Evolutionary conservation across 2,797 vertebrate genomes (phyloP).

Genomic region (Mastacembelus armatus): DNA sequence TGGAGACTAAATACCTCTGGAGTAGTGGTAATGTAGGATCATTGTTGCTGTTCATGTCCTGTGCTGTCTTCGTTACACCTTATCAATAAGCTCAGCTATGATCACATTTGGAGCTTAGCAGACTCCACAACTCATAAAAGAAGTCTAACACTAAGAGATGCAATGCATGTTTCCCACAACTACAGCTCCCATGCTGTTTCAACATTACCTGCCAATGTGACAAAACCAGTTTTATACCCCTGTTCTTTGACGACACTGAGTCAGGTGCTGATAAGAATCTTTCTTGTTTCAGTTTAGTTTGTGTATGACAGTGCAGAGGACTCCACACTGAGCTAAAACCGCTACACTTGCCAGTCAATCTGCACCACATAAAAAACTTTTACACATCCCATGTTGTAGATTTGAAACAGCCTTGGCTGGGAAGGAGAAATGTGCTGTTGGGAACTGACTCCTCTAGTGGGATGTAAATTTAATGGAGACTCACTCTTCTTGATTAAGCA

Average conservation of each 20-base stretch:
- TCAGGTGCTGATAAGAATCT: slow-evolving; percentile 5
- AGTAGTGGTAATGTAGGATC: neutral
- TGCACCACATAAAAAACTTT: slow-evolving; percentile 17
- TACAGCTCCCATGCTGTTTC: neutral
- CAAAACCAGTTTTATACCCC: slow-evolving; percentile 10
- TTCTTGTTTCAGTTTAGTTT: neutral
- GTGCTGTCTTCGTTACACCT: too few species aligned
- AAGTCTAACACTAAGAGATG: neutral
- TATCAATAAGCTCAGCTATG: too few species aligned
- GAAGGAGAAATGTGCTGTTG: slow-evolving; percentile 35
- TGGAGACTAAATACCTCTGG: neutral
- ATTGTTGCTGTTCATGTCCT: too few species aligned
- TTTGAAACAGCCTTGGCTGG: slow-evolving; percentile 35
- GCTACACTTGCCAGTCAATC: neutral
- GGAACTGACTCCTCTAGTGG: slow-evolving; percentile 37
- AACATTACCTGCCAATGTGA: neutral
- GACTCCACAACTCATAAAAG: neutral
- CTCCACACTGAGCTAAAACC: neutral
- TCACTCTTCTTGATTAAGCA: slow-evolving; percentile 48
- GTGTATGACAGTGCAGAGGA: neutral
- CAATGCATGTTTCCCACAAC: neutral
- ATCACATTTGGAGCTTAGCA: neutral
- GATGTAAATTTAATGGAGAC: slow-evolving; percentile 58
- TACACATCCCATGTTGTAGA: slow-evolving; percentile 4
- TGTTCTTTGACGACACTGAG: slow-evolving; percentile 6